A percentile compares a stretch with the other conserved stretches of the same genome.
Conservation (phyloP, 64 coral and sea anemone genomes). For the Montipora foliosa region DNA sequence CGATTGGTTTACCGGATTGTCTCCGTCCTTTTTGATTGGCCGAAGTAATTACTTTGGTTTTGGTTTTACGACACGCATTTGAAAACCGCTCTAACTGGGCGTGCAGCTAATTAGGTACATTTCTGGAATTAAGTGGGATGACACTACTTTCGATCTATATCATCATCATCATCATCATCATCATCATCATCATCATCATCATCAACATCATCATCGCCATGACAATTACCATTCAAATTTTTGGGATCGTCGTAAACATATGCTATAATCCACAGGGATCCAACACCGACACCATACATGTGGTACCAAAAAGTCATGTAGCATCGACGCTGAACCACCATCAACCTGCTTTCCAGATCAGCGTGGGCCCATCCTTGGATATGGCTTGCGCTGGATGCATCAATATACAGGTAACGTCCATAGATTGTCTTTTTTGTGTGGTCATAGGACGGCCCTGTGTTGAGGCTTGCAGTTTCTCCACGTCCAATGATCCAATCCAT, state of each 20-base stretch:
- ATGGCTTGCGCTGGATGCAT: constrained; percentile 18
- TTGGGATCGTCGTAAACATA: constrained; percentile 71
- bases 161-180: too few species aligned
- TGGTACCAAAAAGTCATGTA: constrained; percentile 96
- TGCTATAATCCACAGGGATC: constrained; percentile 42
- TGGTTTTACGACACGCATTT: too few species aligned
- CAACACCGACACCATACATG: constrained; percentile 72
- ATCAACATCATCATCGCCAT: too few species aligned
- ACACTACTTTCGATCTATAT: too few species aligned
- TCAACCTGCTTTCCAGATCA: constrained; percentile 81
- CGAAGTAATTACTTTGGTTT: too few species aligned
- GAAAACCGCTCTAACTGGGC: too few species aligned
- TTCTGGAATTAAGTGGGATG: too few species aligned
- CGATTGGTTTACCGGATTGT: too few species aligned
- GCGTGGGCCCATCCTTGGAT: constrained; percentile 63
- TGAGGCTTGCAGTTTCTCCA: constrained; percentile 70
- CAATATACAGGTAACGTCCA: constrained; percentile 88
- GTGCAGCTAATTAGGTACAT: too few species aligned
- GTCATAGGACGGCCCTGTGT: constrained; percentile 90
- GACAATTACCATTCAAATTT: background rate
- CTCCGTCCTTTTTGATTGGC: too few species aligned
- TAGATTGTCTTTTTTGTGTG: constrained; percentile 85
- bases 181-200: too few species aligned
- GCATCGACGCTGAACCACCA: constrained; percentile 63
- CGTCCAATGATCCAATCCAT: constrained; percentile 91